Evolutionary conservation across 2,113 vertebrate genomes (phyloP).

Genomic region (Saimiri boliviensis): DNA sequence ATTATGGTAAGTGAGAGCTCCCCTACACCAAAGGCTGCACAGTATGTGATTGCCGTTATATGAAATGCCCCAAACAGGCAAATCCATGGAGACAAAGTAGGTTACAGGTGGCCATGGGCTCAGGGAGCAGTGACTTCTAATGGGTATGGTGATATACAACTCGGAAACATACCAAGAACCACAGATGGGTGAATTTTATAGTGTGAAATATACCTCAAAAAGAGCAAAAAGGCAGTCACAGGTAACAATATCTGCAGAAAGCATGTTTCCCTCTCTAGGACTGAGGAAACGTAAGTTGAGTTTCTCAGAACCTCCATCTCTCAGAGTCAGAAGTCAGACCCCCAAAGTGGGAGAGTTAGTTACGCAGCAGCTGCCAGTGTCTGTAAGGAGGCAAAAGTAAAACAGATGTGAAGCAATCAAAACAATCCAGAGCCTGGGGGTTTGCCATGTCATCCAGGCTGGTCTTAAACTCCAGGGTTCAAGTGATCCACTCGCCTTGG

Average conservation of each 20-base stretch:
- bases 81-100: not conserved
- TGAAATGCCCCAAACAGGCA: not conserved
- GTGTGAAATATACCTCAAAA: not conserved
- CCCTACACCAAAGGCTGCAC: not conserved
- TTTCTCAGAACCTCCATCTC: not conserved
- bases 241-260: not conserved
- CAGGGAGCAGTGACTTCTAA: not conserved
- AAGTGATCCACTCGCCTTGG: no score
- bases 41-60: not conserved
- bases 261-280: not conserved
- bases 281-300: not conserved
- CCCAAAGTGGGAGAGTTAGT: not conserved
- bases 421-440: not conserved
- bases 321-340: not conserved
- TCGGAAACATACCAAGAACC: not conserved
- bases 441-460: no score
- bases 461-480: no score
- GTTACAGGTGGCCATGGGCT: not conserved
- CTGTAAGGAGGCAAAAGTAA: not conserved
- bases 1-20: not conserved
- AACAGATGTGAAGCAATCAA: not conserved
- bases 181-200: not conserved
- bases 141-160: not conserved
- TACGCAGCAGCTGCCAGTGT: not conserved
- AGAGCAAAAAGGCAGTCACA: not conserved